Conservation (phyloP, 1,140 invertebrate species). For the Macrobrachium nipponense region DNA sequence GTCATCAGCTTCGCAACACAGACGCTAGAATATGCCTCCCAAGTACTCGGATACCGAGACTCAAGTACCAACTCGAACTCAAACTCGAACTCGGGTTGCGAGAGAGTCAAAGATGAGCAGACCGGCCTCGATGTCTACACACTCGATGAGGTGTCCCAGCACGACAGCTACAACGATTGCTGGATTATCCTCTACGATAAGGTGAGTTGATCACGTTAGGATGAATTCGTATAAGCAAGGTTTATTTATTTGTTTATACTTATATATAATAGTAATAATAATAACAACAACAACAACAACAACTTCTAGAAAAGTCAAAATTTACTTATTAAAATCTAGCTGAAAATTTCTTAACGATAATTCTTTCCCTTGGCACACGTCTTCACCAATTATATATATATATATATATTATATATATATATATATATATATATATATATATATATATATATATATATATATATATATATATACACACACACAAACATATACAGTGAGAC, state of each 20-base stretch:
- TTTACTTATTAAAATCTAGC: too few relatives aligned
- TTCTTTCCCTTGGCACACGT: too few relatives aligned
- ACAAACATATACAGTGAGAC: too few relatives aligned
- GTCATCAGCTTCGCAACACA: constrained; percentile 47
- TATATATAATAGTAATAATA: too few relatives aligned
- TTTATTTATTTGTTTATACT: background rate
- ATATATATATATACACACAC: too few relatives aligned
- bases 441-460: too few relatives aligned
- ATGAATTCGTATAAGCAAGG: background rate
- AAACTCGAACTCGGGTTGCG: background rate
- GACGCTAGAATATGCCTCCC: constrained; percentile 39
- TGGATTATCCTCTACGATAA: constrained; percentile 75
- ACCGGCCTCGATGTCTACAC: constrained; percentile 65
- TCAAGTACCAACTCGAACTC: background rate
- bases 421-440: too few relatives aligned
- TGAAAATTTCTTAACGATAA: too few relatives aligned
- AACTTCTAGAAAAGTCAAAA: too few relatives aligned
- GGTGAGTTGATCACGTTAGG: constrained; percentile 43
- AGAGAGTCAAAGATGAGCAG: constrained; percentile 47
- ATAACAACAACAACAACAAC: too few relatives aligned
- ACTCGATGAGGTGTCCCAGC: constrained; percentile 71
- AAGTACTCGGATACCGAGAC: constrained; percentile 44
- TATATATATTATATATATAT: too few relatives aligned
- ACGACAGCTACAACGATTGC: constrained; percentile 71
- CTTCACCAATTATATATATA: too few relatives aligned